Base-by-base conservation (phyloP, 1,140 invertebrate species). In the Pentalonia nigronervosa region DNA sequence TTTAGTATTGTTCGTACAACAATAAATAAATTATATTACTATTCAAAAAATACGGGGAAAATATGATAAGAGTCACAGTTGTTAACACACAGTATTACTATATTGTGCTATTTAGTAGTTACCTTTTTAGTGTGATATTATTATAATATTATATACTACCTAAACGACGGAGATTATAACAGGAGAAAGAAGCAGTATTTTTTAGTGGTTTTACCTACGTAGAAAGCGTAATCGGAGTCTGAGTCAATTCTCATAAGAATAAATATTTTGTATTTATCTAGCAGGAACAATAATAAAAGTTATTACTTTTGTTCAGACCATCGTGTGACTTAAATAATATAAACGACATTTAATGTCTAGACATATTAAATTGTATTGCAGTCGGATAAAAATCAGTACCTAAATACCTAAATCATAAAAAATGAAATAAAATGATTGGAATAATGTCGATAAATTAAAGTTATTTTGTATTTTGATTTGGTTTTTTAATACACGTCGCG, bases 261-360 rank as follows among this genome's bases (percentile, higher is more conserved):
- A 76, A n/a, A 76, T 76, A n/a, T 76, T 76, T 50, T 50, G 48
- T 47, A 53, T 60, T 90, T 90, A 90, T 90, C n/a, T 20, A 17
- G 25, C 20, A 21, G 7, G 30, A 60, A 88, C 23, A 0, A 50
- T 88, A 50, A 50, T 50, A 88, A 90, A 90, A 90, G 30, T 25
- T 14, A 2, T 53, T 53, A 20, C 53, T 30, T 67, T 90, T 45
- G 56, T 67, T 45, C 2, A 56, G 53, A 21, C 8, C 47, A 45
- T 8, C 6, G 25, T 45, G 7, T 20, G 7, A 60, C 50, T 60
- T 30, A 30, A 60, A 67, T 56, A 53, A 87, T 4, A 89, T 90
- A 90, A 90, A 41, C 30, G 36, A 17, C 25, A 30, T 47, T 90
- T 67, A 53, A 90, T 45, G 41, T 90, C 2, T 30, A 36, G 48